Evolutionary conservation across 2,113 vertebrate genomes (phyloP), one percentile per base, ranked within the genome.

Genomic region (Ptychochromis oligacanthus): DNA sequence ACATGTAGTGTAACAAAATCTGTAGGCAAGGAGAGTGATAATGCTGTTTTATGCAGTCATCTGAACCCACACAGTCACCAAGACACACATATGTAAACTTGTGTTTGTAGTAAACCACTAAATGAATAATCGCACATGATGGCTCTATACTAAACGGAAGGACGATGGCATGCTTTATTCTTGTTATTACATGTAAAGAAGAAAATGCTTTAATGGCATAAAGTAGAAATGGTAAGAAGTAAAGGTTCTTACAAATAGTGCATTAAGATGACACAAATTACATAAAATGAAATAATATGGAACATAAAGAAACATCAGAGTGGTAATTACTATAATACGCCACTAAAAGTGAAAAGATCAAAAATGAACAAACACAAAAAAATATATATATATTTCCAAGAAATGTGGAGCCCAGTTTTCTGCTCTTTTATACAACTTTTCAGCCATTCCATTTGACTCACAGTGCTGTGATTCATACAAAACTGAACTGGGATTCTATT

Each of bases 401-500:
- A 78, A 77, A 76, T 57, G 4, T 74, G 0, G 0, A 60, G 24
- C 26, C 13, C 11, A 64, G 12, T 72, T 60, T 83, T 81, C 13
- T 59, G 55, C 8, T 40, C 13, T 18, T 58, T 40, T 3, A 31
- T 64, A 7, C 13, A 62, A 40, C 13, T 79, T 74, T 87, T 74
- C 14, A 82, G 9, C 60, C 9, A 24, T 26, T 18, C 28, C 14
- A 9, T 49, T 43, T 1, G 36, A 20, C 80, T 78, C 59, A 87
- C 83, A 79, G 57, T 72, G 79, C 61, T 61, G 72, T 82, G 67
- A 82, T 77, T 91, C 84, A 91, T 22, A 57, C 70, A 61, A 52
- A 28, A 87, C 55, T 81, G 75, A 55, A 89, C 82, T 83, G 77
- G 82, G 70, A 86, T 84, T 79, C 55, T 62, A 65, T 91, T 94